A percentile compares a stretch with the other conserved stretches of the same genome.
These are phyloP conservation scores for Hypothenemus hampei DNA, from an alignment of 1,140 invertebrate genomes.

Conservation along the genomic window DNA sequence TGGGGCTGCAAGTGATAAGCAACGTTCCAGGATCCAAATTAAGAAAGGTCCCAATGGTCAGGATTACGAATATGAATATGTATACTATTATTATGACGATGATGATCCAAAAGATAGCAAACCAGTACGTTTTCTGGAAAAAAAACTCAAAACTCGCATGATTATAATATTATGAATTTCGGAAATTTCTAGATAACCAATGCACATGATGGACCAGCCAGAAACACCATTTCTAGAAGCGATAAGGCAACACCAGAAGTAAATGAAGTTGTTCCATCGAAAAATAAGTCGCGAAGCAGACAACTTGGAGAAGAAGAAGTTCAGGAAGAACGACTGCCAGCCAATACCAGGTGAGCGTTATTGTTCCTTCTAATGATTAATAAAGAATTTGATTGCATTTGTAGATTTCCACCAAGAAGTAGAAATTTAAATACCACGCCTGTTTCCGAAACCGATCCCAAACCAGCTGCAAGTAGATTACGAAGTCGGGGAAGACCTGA, in stretches of 20 bases:
- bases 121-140: conserved; percentile 4
- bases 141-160: background rate
- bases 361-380: conserved; percentile 1
- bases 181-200: conserved; percentile 41
- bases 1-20: conserved; percentile 43
- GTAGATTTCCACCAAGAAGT: conserved; percentile 47
- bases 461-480: conserved; percentile 41
- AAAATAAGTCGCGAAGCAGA: conserved; percentile 51
- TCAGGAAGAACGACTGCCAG: conserved; percentile 63
- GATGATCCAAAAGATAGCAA: conserved; percentile 49
- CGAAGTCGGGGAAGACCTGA: conserved; percentile 49
- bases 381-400: conserved; percentile 5
- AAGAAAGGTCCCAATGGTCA: conserved; percentile 86
- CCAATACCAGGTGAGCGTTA: conserved; percentile 73
- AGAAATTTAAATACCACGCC: conserved; percentile 53
- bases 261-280: conserved; percentile 63
- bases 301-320: conserved; percentile 54
- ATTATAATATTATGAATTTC: background rate
- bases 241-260: conserved; percentile 51
- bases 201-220: conserved; percentile 54
- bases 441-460: conserved; percentile 41
- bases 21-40: conserved; percentile 67
- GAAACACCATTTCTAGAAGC: conserved; percentile 50
- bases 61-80: conserved; percentile 87
- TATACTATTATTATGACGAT: conserved; percentile 86